Evolutionary conservation across 2,888 invertebrate genomes (phyloP).

Genomic region (Teleogryllus oceanicus): DNA sequence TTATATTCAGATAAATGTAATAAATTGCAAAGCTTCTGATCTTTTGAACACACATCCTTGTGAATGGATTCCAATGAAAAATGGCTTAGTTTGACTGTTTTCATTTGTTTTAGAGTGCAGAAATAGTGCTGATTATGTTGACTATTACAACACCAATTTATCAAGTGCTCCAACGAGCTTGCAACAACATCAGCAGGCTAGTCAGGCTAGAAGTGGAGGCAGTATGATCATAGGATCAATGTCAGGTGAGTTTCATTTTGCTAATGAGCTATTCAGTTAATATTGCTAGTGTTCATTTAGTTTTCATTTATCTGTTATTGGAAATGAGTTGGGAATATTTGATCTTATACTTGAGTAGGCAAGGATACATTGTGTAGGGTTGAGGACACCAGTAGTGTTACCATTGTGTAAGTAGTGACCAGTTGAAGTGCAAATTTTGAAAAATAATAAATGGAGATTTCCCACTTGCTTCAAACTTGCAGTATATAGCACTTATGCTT

Average conservation of each 20-base stretch:
- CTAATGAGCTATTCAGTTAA: not conserved
- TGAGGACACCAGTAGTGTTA: too few species aligned
- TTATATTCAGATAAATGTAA: too few species aligned
- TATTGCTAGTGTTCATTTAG: not conserved
- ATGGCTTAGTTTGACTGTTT: too few species aligned
- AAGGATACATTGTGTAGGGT: too few species aligned
- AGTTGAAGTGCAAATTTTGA: too few species aligned
- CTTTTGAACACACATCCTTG: too few species aligned
- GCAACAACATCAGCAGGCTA: conserved; percentile 43
- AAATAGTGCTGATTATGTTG: conserved; percentile 33
- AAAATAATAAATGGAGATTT: too few species aligned
- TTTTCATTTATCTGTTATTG: not conserved
- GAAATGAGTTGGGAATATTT: not conserved
- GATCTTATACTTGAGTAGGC: not conserved
- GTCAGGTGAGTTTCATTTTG: conserved; percentile 22
- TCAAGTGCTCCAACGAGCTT: conserved; percentile 45
- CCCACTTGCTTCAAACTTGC: too few species aligned
- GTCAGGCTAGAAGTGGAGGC: conserved; percentile 24
- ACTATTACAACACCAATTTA: conserved; percentile 33
- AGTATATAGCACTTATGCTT: too few species aligned
- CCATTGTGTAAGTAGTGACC: too few species aligned
- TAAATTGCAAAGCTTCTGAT: too few species aligned
- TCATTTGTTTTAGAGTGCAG: conserved; percentile 28
- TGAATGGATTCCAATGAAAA: too few species aligned
- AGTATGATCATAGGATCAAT: conserved; percentile 25